Conservation (phyloP, 2,888 invertebrate species). For the Luffia ferchaultella region DNA sequence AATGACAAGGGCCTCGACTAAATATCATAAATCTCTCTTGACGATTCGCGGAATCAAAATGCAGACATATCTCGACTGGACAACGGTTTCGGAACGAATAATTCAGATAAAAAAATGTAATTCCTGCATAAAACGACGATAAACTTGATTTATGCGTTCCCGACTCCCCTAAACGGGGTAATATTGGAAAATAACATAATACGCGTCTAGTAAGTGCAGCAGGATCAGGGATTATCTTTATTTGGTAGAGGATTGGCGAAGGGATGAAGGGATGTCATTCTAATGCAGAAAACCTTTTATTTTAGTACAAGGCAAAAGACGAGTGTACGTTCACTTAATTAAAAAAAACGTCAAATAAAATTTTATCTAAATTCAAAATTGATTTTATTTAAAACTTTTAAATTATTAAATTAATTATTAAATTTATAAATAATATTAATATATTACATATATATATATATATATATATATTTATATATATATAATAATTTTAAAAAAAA, state of each 20-base stretch:
- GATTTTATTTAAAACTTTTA: no score
- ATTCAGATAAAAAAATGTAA: slow-evolving; percentile 59
- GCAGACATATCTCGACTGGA: slow-evolving; percentile 41
- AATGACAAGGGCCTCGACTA: not conserved
- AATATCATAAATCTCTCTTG: not conserved
- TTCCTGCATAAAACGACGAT: slow-evolving; percentile 61
- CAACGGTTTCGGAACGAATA: slow-evolving; percentile 54
- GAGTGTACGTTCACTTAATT: no score
- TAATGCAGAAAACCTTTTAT: no score
- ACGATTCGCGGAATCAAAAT: slow-evolving; percentile 20
- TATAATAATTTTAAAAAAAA: no score
- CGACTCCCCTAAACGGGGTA: slow-evolving; percentile 52
- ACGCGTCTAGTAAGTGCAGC: slow-evolving; percentile 30
- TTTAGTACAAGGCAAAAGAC: no score
- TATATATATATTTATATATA: no score
- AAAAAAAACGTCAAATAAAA: no score
- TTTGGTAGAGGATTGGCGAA: not conserved
- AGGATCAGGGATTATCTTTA: slow-evolving; percentile 33
- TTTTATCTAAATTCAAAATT: no score
- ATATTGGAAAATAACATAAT: slow-evolving; percentile 36
- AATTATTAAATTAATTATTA: no score
- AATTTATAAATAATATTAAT: no score
- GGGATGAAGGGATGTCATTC: no score
- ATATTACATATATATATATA: no score
- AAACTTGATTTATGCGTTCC: slow-evolving; percentile 62